Base-by-base conservation (phyloP, 2,888 invertebrate genomes). In the Thumatha senex region DNA sequence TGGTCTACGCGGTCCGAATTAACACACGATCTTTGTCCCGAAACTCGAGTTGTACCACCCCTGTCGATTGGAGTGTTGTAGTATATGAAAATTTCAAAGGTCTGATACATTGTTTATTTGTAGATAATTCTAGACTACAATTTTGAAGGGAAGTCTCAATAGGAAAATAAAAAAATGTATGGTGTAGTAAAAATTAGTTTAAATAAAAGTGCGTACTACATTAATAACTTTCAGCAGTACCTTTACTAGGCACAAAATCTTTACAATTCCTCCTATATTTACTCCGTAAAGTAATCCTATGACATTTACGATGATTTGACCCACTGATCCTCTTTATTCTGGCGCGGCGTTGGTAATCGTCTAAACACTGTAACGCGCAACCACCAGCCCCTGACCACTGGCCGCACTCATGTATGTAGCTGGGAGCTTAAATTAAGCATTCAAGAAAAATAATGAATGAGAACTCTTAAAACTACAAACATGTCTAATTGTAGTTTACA, bases 11-110 rank as follows among this genome's bases (percentile, higher is more conserved):
- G 80, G 80, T 79, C 84, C 82, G 83, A 86, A 86, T 87, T 87
- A 86, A 87, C 86, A 85, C 86, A 84, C 85, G 85, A 86, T 85
- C 86, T 86, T 86, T 85, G 85, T 86, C 79, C 84, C 78, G 66
- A 74, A 77, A 72, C 70, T 69, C 60, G 68, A 68, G 73, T 72
- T 75, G 72, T 73, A 72, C 67, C 69, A 51, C 58, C 66, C 67
- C 63, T 61, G 58, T 56, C 62, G 64, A 75, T 74, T 63, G 66
- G 65, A 59, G 77, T 73, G 18, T 5, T 24, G 18, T 72, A 73
- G 73, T 67, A 76, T 72, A 70, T 69, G 67, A 31, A 69, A 67
- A 67, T 67, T 64, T 60, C 56, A 61, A 69, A 63, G 7, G 10
- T 14, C 18, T n/a, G 18, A 58, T 58, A 59, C 58, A 52, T 39